Evolutionary conservation across 2,113 vertebrate species (phyloP).

Genomic region (Atlantisia rogersi): DNA sequence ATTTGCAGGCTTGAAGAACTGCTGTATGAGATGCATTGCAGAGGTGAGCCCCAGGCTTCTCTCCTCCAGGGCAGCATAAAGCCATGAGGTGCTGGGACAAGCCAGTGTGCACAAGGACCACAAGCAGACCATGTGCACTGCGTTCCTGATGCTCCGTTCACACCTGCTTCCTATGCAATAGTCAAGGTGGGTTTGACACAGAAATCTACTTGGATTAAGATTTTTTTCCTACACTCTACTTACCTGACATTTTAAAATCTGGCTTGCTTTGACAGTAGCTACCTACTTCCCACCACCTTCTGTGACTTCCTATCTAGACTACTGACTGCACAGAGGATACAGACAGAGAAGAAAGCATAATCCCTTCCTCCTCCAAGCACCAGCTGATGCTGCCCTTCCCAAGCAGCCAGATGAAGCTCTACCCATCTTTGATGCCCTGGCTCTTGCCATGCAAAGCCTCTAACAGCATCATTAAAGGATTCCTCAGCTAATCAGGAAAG

Average conservation of each 20-base stretch:
- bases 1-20: neutral
- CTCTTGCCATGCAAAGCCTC: neutral
- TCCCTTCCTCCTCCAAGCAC: neutral
- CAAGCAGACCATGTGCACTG: neutral
- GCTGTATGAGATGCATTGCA: neutral
- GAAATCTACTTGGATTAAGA: neutral
- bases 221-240: neutral
- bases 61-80: accelerated
- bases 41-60: neutral
- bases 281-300: accelerated
- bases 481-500: neutral
- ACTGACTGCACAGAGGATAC: neutral
- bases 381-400: neutral
- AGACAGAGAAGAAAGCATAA: neutral
- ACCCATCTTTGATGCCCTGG: neutral
- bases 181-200: neutral
- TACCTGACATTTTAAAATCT: neutral
- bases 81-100: neutral
- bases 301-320: neutral
- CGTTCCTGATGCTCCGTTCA: neutral
- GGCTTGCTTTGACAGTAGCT: neutral
- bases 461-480: neutral
- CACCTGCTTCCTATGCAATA: neutral
- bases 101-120: accelerated
- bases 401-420: neutral